phyloP scores from a whole-genome alignment of 2,113 vertebrate genomes.

The Ciconia boyciana region DNA sequence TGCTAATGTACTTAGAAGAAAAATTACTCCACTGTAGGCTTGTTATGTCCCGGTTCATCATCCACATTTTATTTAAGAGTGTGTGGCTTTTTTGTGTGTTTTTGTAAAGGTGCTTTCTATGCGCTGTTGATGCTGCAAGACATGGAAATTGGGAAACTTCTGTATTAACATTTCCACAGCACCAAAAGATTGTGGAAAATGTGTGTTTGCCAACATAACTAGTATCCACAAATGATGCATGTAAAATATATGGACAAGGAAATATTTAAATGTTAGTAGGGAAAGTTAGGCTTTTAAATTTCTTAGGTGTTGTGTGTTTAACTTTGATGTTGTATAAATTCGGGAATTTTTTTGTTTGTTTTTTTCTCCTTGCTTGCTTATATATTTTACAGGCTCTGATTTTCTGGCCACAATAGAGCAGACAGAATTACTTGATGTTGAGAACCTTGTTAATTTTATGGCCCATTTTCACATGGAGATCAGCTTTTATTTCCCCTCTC shows the following conservation, averaged over 20 bases:
- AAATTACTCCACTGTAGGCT: neutral
- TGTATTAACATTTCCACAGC: neutral
- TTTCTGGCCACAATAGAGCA: conserved; percentile 17
- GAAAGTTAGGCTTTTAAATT: neutral
- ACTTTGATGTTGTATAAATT: neutral
- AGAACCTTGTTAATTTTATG: conserved; percentile 56
- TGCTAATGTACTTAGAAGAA: neutral
- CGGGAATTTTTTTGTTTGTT: neutral
- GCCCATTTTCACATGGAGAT: conserved; percentile 58
- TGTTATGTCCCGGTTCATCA: neutral
- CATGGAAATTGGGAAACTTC: neutral
- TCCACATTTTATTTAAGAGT: neutral
- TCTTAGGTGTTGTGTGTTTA: neutral
- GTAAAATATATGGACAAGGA: neutral
- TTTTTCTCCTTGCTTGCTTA: neutral
- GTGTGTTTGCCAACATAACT: neutral
- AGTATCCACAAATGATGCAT: neutral
- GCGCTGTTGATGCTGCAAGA: neutral
- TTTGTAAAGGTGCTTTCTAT: neutral
- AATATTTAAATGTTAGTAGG: neutral
- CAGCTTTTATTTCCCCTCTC: conserved; percentile 57
- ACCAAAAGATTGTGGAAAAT: neutral
- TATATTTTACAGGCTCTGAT: neutral
- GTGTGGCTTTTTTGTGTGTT: neutral
- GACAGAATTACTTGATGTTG: conserved; percentile 42